Percentiles rank a stretch among this genome's conserved stretches.
phyloP scores from a whole-genome alignment of 1,140 invertebrate species.

The Rhizoglyphus robini region DNA sequence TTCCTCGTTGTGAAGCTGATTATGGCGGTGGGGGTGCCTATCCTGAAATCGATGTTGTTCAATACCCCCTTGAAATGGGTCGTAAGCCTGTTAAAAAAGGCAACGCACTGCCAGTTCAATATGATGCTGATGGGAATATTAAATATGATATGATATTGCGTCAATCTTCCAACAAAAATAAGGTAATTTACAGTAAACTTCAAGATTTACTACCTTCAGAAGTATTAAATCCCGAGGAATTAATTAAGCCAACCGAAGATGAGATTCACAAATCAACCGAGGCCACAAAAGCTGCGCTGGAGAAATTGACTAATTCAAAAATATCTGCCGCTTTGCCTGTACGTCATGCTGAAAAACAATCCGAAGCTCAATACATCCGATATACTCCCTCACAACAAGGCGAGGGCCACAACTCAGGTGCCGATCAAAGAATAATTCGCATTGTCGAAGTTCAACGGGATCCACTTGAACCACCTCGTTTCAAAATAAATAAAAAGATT shows the following conservation, averaged over 20 bases:
- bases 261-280: constrained; percentile 48
- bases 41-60: constrained; percentile 92
- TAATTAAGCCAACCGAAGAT: constrained; percentile 73
- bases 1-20: constrained; percentile 59
- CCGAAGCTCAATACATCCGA: constrained; percentile 85
- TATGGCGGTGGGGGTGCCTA: constrained; percentile 94
- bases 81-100: constrained; percentile 43
- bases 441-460: constrained; percentile 92
- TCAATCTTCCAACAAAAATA: constrained; percentile 90
- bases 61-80: constrained; percentile 84
- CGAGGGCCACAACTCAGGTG: constrained; percentile 84
- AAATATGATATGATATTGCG: constrained; percentile 92
- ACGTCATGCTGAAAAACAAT: constrained; percentile 70
- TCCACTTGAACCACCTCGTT: constrained; percentile 96
- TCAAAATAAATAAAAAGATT: constrained; percentile 58
- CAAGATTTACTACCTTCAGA: constrained; percentile 85
- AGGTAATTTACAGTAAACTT: constrained; percentile 85
- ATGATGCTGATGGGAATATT: constrained; percentile 84
- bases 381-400: constrained; percentile 97
- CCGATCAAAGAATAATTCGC: constrained; percentile 91
- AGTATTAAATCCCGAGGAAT: constrained; percentile 66
- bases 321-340: constrained; percentile 82
- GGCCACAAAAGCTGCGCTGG: constrained; percentile 61
- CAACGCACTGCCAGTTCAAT: constrained; percentile 81
- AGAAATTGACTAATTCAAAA: constrained; percentile 74